These are phyloP conservation scores for Mus minutoides DNA, from an alignment of 2,797 vertebrate genomes.

Conservation along the genomic window DNA sequence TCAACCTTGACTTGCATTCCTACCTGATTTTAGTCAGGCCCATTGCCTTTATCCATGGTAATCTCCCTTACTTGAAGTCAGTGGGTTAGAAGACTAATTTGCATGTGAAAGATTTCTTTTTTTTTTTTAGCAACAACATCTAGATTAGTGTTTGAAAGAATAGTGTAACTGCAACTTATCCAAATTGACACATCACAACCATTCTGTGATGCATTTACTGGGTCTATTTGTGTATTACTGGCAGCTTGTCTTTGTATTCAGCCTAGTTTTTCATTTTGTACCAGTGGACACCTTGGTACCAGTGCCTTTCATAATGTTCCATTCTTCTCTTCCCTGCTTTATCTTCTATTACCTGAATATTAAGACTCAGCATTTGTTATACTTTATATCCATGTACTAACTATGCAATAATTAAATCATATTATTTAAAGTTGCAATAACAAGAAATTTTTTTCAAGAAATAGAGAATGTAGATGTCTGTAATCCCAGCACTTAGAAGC, in stretches of 20 bases:
- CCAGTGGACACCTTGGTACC: not conserved
- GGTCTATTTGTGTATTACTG: not conserved
- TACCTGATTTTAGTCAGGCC: constrained; percentile 20
- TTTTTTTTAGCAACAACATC: not conserved
- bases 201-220: not conserved
- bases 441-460: not conserved
- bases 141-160: constrained; percentile 13
- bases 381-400: not conserved
- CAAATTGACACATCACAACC: constrained; percentile 6
- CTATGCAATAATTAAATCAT: constrained; percentile 5
- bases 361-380: not conserved
- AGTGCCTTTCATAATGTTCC: not conserved
- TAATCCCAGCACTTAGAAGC: not conserved
- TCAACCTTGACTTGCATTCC: not conserved
- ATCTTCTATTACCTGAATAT: not conserved
- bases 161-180: not conserved
- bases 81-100: constrained; percentile 49
- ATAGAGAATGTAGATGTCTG: not conserved
- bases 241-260: not conserved
- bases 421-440: constrained; percentile 11
- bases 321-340: not conserved
- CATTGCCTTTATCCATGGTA: constrained; percentile 4
- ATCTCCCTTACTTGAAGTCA: not conserved
- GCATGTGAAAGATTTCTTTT: constrained; percentile 22
- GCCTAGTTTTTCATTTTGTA: constrained; percentile 5